phyloP scores from a whole-genome alignment of 2,113 vertebrate genomes.

The Todiramphus saurophagus region DNA sequence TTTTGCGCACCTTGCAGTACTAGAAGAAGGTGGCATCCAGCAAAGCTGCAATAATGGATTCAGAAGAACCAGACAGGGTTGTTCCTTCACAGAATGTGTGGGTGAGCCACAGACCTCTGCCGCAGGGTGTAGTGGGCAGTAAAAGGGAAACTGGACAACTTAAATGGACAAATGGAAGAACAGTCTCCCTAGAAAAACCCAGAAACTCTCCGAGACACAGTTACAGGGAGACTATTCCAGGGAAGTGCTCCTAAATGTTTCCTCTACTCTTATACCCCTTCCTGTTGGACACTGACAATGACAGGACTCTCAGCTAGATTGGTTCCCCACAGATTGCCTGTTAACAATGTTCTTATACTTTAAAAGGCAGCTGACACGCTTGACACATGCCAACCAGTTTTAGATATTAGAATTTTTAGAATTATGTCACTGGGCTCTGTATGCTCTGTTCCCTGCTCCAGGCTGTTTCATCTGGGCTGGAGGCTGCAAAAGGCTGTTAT shows the following conservation, averaged over 20 bases:
- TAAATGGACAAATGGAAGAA: neutral
- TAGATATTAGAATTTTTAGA: neutral
- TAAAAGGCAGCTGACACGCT: neutral
- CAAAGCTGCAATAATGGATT: neutral
- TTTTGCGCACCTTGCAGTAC: neutral
- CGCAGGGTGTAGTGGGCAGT: neutral
- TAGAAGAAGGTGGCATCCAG: neutral
- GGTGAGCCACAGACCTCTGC: neutral
- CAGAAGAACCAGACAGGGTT: neutral
- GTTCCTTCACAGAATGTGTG: neutral
- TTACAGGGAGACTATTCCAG: neutral
- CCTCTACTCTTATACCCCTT: neutral
- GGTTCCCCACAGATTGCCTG: neutral
- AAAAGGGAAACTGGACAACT: neutral
- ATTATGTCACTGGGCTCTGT: rapidly evolving
- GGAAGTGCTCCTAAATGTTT: neutral
- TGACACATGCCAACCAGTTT: neutral
- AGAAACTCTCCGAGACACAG: neutral
- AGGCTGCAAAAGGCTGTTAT: neutral
- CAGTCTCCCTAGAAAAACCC: neutral
- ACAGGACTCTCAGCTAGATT: neutral
- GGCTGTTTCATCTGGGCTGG: neutral
- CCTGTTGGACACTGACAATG: neutral
- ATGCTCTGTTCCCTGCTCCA: neutral
- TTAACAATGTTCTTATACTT: neutral